phyloP scores from a whole-genome alignment of 1,140 invertebrate species.

The Drepana arcuata region DNA sequence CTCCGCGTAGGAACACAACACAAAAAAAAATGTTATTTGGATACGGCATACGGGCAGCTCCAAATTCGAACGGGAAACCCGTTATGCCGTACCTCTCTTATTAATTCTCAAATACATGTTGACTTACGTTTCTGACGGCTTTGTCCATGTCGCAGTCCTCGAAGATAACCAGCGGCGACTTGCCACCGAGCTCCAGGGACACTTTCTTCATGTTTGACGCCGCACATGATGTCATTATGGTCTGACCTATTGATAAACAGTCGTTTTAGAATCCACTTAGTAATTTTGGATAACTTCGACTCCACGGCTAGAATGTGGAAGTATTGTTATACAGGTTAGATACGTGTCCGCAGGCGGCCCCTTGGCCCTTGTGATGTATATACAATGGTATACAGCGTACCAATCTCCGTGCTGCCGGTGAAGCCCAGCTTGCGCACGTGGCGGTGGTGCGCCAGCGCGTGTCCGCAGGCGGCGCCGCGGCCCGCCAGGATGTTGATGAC shows the following conservation, averaged over 20 bases:
- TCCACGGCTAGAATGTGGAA: too few relatives aligned
- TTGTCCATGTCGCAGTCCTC: slow-evolving; percentile 94
- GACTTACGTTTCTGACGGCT: slow-evolving; percentile 87
- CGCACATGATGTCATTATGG: slow-evolving; percentile 92
- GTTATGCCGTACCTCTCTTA: too few relatives aligned
- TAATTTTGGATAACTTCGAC: too few relatives aligned
- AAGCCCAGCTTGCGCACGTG: slow-evolving; percentile 93
- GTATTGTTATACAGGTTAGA: too few relatives aligned
- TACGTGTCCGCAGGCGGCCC: too few relatives aligned
- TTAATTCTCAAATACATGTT: not conserved
- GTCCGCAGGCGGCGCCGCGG: slow-evolving; percentile 82
- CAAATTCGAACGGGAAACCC: too few relatives aligned
- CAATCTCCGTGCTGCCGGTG: slow-evolving; percentile 93
- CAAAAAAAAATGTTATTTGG: too few relatives aligned
- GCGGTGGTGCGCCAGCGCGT: slow-evolving; percentile 89
- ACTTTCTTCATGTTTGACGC: slow-evolving; percentile 94
- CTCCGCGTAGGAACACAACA: too few relatives aligned
- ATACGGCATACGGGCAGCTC: too few relatives aligned
- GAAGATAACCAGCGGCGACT: slow-evolving; percentile 95
- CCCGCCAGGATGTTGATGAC: slow-evolving; percentile 95
- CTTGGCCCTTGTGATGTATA: too few relatives aligned
- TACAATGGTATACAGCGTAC: slow-evolving; percentile 33
- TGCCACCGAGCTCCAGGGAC: slow-evolving; percentile 94
- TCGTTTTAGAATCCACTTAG: too few relatives aligned
- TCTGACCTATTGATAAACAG: too few relatives aligned